These are phyloP conservation scores for Meloe dianella DNA, from an alignment of 2,888 invertebrate genomes.

Conservation along the genomic window DNA sequence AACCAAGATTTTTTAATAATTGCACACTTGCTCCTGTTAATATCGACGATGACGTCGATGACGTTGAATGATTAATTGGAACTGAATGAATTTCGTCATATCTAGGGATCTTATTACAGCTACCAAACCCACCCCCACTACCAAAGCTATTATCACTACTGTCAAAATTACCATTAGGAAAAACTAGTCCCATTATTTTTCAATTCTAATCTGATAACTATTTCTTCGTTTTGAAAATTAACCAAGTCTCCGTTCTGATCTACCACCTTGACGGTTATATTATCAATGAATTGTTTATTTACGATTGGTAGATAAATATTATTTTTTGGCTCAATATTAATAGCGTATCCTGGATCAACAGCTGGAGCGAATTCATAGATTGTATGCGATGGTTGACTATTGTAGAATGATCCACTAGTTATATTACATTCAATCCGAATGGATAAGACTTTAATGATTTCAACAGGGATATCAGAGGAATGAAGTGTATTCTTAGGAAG, in stretches of 20 bases:
- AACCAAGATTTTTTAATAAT: slow-evolving; percentile 16
- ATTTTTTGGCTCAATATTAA: slow-evolving; percentile 15
- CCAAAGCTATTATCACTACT: too few species aligned
- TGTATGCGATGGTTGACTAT: too few species aligned
- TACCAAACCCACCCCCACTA: not conserved
- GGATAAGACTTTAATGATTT: slow-evolving; percentile 34
- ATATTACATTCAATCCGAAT: not conserved
- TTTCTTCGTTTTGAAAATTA: slow-evolving; percentile 40
- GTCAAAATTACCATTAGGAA: too few species aligned
- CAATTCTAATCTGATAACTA: slow-evolving; percentile 41
- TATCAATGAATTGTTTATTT: slow-evolving; percentile 30
- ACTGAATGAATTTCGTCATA: too few species aligned
- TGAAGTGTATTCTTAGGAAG: slow-evolving; percentile 24
- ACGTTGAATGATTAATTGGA: not conserved
- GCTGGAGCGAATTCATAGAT: too few species aligned
- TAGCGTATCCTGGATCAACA: too few species aligned
- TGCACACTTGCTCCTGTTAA: slow-evolving; percentile 5
- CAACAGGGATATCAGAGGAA: slow-evolving; percentile 34
- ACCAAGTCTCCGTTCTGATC: slow-evolving; percentile 41
- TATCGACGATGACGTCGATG: not conserved
- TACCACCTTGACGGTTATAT: too few species aligned
- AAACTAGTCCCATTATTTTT: slow-evolving; percentile 14
- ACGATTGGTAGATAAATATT: not conserved
- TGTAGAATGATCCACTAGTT: too few species aligned
- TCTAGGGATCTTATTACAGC: too few species aligned